Evolutionary conservation across 1,140 invertebrate species (phyloP).

Genomic region (Stegodyphus dumicola): DNA sequence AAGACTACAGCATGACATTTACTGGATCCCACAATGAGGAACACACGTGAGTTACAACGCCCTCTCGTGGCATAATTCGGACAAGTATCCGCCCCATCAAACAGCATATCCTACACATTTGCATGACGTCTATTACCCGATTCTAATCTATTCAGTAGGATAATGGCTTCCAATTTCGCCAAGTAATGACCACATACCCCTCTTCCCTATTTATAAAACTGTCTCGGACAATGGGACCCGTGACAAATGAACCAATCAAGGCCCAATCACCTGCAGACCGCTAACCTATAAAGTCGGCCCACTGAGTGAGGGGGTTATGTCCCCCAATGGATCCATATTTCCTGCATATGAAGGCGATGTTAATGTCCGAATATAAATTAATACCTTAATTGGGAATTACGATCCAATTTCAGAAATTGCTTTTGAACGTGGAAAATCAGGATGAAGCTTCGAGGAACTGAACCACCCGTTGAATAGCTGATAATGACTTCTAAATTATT

Average conservation of each 20-base stretch:
- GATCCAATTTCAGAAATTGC: neutral
- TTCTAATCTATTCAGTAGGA: neutral
- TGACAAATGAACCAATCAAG: slow-evolving; percentile 51
- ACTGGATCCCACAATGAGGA: no score
- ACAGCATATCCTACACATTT: slow-evolving; percentile 9
- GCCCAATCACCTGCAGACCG: slow-evolving; percentile 42
- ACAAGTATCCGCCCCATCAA: neutral
- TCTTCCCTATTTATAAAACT: slow-evolving; percentile 47
- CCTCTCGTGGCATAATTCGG: neutral
- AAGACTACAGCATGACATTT: no score
- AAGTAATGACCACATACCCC: neutral
- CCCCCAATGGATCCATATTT: slow-evolving; percentile 39
- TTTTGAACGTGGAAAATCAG: no score
- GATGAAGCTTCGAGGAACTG: no score
- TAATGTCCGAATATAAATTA: slow-evolving; percentile 22
- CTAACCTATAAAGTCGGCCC: slow-evolving; percentile 22
- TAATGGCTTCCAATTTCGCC: slow-evolving; percentile 3
- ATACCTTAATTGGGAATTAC: slow-evolving; percentile 57
- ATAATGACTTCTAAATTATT: no score
- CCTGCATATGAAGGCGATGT: neutral
- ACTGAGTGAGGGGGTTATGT: neutral
- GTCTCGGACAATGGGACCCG: slow-evolving; percentile 40
- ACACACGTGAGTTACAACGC: no score
- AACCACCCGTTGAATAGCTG: no score
- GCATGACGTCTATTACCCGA: slow-evolving; percentile 4